Conservation (phyloP, 2,797 vertebrate genomes). For the Scyliorhinus canicula region DNA sequence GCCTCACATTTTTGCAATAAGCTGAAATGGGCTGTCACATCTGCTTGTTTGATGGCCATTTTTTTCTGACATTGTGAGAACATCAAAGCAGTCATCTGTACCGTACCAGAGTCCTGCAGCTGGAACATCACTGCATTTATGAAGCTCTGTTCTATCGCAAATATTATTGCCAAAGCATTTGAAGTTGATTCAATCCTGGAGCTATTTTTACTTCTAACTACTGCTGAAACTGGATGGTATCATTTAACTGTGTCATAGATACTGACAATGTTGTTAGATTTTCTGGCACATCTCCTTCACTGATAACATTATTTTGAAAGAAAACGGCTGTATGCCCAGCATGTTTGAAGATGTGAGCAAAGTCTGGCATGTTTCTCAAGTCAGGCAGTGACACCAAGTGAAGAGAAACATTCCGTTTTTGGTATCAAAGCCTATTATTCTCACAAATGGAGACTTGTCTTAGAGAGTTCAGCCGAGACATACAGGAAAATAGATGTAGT, state of each 20-base stretch:
- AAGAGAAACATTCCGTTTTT: not conserved
- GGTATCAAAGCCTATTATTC: not conserved
- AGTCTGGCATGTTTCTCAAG: not conserved
- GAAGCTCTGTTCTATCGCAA: not conserved
- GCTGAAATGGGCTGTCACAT: not conserved
- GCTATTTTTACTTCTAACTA: not conserved
- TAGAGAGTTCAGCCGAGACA: not conserved
- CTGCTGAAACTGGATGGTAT: not conserved
- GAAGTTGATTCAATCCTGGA: not conserved
- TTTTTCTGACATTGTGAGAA: not conserved
- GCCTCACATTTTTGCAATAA: not conserved
- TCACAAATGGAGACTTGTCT: not conserved
- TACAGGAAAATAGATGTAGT: not conserved
- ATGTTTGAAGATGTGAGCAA: not conserved
- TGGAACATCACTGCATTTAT: not conserved
- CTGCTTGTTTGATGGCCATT: not conserved
- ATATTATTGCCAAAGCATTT: not conserved
- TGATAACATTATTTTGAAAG: slow-evolving; percentile 5
- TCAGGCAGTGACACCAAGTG: not conserved
- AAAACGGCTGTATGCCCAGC: not conserved
- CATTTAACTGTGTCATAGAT: not conserved
- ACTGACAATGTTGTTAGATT: not conserved
- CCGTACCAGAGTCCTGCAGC: not conserved
- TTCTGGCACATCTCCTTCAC: not conserved
- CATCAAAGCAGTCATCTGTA: not conserved